Percentiles rank a stretch among this genome's conserved stretches.
Evolutionary conservation across 2,797 vertebrate species (phyloP).

Genomic region (Coccyzus lansbergi): DNA sequence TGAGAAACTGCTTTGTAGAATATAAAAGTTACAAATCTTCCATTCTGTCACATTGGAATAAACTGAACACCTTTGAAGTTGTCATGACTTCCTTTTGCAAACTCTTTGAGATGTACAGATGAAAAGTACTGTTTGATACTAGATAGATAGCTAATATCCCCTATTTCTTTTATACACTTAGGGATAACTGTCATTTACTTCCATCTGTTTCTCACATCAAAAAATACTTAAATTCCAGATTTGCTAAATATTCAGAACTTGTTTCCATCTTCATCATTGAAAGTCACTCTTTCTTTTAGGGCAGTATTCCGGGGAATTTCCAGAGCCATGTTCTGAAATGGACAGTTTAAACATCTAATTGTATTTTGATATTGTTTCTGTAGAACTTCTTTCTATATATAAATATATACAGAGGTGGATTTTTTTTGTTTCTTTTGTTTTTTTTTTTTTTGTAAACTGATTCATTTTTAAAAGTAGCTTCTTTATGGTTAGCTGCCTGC

Average conservation of each 20-base stretch:
- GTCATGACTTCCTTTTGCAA: slow-evolving; percentile 3
- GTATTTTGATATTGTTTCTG: background rate
- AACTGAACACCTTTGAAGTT: slow-evolving; percentile 34
- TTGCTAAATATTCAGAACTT: background rate
- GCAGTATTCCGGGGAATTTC: background rate
- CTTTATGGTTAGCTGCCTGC: background rate
- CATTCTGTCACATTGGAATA: background rate
- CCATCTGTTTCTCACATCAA: background rate
- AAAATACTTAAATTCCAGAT: background rate
- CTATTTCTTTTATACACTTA: background rate
- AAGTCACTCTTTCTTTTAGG: background rate
- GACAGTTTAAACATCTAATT: background rate
- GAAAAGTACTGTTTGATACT: background rate
- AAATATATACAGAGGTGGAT: background rate
- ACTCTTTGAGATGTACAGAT: background rate
- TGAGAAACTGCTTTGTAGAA: background rate
- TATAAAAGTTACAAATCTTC: slow-evolving; percentile 5
- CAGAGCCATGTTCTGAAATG: background rate
- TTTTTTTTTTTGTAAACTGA: background rate
- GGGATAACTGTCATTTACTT: background rate
- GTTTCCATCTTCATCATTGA: background rate
- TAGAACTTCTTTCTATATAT: background rate
- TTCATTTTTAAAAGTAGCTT: background rate
- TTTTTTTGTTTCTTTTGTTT: too few species aligned
- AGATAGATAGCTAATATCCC: background rate